Base-by-base conservation (phyloP, 2,888 invertebrate species). In the Kuschelorhynchus macadamiae region DNA sequence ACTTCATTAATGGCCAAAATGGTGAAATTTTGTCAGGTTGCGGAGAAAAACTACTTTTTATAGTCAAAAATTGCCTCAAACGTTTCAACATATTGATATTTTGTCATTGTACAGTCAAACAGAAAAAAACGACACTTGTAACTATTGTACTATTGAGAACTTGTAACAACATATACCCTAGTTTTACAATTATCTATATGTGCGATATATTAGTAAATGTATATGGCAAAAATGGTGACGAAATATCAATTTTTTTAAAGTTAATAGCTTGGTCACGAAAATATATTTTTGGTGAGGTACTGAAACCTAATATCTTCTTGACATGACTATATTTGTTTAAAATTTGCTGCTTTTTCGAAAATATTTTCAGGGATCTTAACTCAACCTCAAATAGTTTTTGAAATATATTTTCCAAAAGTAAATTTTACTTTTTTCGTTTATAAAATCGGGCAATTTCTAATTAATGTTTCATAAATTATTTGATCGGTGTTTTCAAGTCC, bases 161-260 rank as follows among this genome's bases (percentile, higher is more conserved):
- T 56, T 64, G 16, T 56, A 70, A 70, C 70, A 70, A 70, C 61
- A 55, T 61, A 64, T 61, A 66, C 16, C 57, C 62, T 57, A 70
- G 52, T 12, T 69, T 46, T 55, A 63, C 14, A 49, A 42, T 62
- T 70, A 70, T 47, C 57, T 72, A 73, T 61, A 50, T 42, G 78
- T 77, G 74, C 78, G 72, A 75, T 77, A 42, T 42, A 44, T 16
- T 76, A 72, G 71, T 71, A 61, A 70, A 72, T 71, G 72, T 74
- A 69, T 76, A 77, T 76, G 76, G 76, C 75, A 74, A 67, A 71
- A 47, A 41, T 52, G 36, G 67, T 70, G 71, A 57, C 74, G 71
- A 74, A 76, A 68, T 75, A 73, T 76, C 77, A 74, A 72, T 69
- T 71, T 25, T 7, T 7, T 25, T 25, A 56, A 65, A 36, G 20